Percentiles rank a stretch among this genome's conserved stretches.
These are phyloP conservation scores for Stictocephala bisonia DNA, from an alignment of 2,888 invertebrate species.

Conservation along the genomic window DNA sequence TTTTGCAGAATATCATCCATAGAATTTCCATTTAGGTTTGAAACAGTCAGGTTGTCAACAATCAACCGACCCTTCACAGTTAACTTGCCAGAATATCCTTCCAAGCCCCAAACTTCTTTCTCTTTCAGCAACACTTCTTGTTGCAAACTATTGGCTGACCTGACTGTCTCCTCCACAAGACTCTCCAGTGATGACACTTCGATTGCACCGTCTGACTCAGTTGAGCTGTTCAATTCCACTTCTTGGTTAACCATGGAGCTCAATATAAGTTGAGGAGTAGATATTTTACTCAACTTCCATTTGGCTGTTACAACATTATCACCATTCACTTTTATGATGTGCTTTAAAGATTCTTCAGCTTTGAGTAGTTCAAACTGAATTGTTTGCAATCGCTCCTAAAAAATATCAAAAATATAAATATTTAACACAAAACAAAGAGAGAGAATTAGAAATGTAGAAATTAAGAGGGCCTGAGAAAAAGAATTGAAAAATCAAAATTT, in stretches of 20 bases:
- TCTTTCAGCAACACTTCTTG: background rate
- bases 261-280: background rate
- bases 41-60: constrained; percentile 3
- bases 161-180: background rate
- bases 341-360: background rate
- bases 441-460: too few species aligned
- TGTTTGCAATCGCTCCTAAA: background rate
- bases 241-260: background rate
- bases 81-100: constrained; percentile 1
- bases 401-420: background rate
- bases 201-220: background rate
- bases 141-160: background rate
- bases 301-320: background rate
- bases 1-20: constrained; percentile 3
- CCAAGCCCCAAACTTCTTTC: constrained; percentile 6
- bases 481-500: too few species aligned
- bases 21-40: background rate
- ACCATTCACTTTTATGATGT: background rate
- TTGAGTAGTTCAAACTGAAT: background rate
- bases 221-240: background rate
- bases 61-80: background rate
- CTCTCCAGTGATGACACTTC: background rate
- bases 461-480: too few species aligned
- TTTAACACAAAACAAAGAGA: too few species aligned
- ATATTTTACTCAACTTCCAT: background rate